These are phyloP conservation scores for Myotis planiceps DNA, from an alignment of 2,797 vertebrate species.

Conservation along the genomic window DNA sequence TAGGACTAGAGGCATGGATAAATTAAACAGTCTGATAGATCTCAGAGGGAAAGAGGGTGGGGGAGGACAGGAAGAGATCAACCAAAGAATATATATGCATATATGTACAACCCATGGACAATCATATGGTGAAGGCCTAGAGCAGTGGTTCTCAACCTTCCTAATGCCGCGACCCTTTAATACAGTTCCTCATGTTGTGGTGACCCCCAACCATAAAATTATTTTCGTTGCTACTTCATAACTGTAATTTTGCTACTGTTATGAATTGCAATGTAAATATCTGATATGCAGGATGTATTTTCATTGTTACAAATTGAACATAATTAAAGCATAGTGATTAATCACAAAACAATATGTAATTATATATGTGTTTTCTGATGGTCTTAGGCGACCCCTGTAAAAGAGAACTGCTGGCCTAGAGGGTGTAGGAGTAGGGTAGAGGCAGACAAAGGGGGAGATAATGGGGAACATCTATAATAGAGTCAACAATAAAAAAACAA, in stretches of 20 bases:
- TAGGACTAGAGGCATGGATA: not conserved
- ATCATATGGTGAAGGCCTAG: not conserved
- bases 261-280: no score
- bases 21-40: not conserved
- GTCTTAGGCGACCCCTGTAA: no score
- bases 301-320: no score
- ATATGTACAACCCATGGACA: not conserved
- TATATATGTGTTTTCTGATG: no score
- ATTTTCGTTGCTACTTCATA: no score
- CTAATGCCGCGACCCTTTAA: no score
- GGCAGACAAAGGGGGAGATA: not conserved
- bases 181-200: no score
- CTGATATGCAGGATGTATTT: no score
- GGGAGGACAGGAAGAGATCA: not conserved
- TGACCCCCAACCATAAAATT: no score
- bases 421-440: not conserved
- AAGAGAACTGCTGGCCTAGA: not conserved
- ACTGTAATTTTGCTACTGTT: no score
- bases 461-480: not conserved
- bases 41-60: not conserved
- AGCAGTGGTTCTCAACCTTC: not conserved
- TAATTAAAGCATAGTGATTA: no score
- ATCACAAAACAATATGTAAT: no score
- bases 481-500: not conserved
- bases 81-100: not conserved